Conservation (phyloP, 92 coral and sea anemone genomes). For the Heteractis magnifica region DNA sequence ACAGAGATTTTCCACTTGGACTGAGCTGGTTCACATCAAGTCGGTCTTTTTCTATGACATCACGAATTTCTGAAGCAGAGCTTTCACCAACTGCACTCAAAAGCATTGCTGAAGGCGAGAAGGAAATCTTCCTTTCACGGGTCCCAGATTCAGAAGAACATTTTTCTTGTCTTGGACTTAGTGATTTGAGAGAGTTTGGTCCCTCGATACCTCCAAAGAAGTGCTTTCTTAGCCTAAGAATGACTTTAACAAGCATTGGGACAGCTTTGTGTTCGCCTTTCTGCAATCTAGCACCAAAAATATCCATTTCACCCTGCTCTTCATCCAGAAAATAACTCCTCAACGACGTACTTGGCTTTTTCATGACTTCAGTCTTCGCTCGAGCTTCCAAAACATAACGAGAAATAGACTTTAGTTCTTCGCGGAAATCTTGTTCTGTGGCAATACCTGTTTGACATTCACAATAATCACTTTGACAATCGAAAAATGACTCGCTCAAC, state of each 20-base stretch:
- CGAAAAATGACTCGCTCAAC: conserved; percentile 55
- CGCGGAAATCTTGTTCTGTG: conserved; percentile 66
- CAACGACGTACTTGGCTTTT: conserved; percentile 15
- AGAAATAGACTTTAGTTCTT: conserved; percentile 73
- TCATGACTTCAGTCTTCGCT: conserved; percentile 24
- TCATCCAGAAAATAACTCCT: conserved; percentile 64
- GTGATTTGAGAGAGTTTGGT: conserved; percentile 38
- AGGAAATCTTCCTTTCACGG: conserved; percentile 56
- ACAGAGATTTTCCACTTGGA: conserved; percentile 81
- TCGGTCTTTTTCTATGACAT: conserved; percentile 73
- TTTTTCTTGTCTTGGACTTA: conserved; percentile 32
- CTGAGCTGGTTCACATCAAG: conserved; percentile 79
- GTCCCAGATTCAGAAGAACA: conserved; percentile 10
- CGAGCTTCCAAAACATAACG: conserved; percentile 63
- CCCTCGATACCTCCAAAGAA: conserved; percentile 69
- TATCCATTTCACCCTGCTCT: conserved; percentile 75
- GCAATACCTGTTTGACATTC: conserved; percentile 85
- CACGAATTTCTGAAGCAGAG: conserved; percentile 68
- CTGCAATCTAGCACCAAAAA: conserved; percentile 53
- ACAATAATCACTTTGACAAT: conserved; percentile 65
- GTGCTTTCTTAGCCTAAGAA: conserved; percentile 70
- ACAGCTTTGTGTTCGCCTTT: conserved; percentile 47
- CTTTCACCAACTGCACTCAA: conserved; percentile 80
- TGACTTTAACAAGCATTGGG: conserved; percentile 71
- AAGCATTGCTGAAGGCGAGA: conserved; percentile 80